Evolutionary conservation across 92 coral and sea anemone species (phyloP).

Genomic region (Porites cylindrica): DNA sequence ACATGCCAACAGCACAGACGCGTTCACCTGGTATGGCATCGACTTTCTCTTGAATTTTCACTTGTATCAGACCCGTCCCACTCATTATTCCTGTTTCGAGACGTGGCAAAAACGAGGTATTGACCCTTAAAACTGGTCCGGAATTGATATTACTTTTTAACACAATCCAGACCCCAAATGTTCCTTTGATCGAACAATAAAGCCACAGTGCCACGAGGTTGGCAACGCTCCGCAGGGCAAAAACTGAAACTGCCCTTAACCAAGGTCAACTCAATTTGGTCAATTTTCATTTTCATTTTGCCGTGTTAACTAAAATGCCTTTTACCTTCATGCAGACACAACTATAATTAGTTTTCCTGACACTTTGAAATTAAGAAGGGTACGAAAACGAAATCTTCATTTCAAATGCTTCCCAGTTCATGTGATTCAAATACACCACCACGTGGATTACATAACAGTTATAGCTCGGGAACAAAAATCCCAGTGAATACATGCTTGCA

Average conservation of each 20-base stretch:
- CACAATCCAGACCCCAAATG: slow-evolving; percentile 5
- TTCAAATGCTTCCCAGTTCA: too few species aligned
- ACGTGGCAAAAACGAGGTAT: background rate
- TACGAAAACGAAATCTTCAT: too few species aligned
- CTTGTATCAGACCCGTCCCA: slow-evolving; percentile 5
- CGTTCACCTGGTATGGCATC: slow-evolving; percentile 10
- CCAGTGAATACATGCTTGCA: background rate
- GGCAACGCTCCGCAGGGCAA: slow-evolving; percentile 5
- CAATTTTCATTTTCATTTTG: slow-evolving; percentile 8
- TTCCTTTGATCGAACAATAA: background rate
- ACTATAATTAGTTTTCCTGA: slow-evolving; percentile 5
- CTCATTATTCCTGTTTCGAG: slow-evolving; percentile 9
- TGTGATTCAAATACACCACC: background rate
- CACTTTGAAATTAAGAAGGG: background rate
- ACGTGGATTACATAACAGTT: background rate
- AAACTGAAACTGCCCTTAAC: slow-evolving; percentile 1
- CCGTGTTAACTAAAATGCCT: slow-evolving; percentile 2
- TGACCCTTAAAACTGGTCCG: slow-evolving; percentile 12
- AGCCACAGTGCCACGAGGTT: slow-evolving; percentile 13
- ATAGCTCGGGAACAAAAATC: slow-evolving; percentile 4
- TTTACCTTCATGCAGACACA: slow-evolving; percentile 6
- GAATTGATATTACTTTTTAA: background rate
- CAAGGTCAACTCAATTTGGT: slow-evolving; percentile 1
- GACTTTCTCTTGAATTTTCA: slow-evolving; percentile 8
- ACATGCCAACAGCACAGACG: slow-evolving; percentile 22